Base-by-base conservation (phyloP, 2,113 vertebrate species). In the Salvator merianae region DNA sequence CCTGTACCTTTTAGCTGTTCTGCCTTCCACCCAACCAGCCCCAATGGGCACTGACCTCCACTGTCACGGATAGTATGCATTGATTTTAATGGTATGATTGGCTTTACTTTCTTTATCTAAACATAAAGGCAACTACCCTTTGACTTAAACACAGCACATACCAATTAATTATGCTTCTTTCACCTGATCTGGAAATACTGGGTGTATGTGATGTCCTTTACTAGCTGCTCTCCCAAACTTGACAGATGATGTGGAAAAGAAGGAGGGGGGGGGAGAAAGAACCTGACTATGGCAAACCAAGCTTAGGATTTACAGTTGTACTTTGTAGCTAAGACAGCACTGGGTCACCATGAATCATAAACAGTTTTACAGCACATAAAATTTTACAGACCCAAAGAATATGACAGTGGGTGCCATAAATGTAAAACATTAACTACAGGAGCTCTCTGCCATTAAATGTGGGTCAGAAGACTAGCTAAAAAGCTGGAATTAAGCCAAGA, bases 301-400 rank as follows among this genome's bases (percentile, higher is more conserved):
- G 43, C 34, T 9, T 22, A 59, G 30, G 53, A 88, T 88, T 88
- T 88, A 2, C 79, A 82, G 72, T 71, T 62, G 63, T 55, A 78
- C 80, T 36, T 82, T 77, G 82, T 70, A 88, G 77, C 69, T 40
- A 47, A 13, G 65, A 77, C 0, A 77, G 34, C 89, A 90, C 2
- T 0, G 13, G 86, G 78, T 88, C 93, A 85, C 80, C 80, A 73
- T 0, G 76, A 92, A 86, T 77, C 28, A 3, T 81, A 62, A 91
- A 38, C 71, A 86, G 36, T 34, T 87, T 85, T 68, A 81, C 59
- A 86, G 82, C 86, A 77, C 82, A 89, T 91, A 88, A 94, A 88
- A 92, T 87, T 88, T 93, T 91, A 91, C 88, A 93, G 73, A 90
- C 86, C 84, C 70, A 59, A 70, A 65, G 75, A 93, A 88, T 30